Conservation (phyloP, 37 sponge, comb jelly and placozoan genomes). For the Theonella swinhoei region DNA sequence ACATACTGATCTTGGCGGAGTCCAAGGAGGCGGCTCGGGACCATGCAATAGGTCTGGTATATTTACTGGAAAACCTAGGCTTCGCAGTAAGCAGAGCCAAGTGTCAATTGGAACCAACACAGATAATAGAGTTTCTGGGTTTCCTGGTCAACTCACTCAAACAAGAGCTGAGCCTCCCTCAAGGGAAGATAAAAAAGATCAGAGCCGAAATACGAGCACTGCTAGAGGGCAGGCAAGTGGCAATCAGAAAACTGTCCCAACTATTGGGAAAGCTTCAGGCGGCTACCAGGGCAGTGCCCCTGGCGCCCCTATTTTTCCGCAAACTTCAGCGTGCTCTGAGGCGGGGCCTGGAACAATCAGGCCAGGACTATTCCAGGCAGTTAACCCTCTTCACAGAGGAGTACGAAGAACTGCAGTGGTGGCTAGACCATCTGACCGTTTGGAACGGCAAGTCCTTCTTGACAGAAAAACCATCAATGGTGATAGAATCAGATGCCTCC, state of each 20-base stretch:
- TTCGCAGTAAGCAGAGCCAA: conserved; percentile 34
- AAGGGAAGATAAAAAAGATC: too few species aligned
- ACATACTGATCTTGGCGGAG: too few species aligned
- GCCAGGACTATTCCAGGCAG: conserved; percentile 7
- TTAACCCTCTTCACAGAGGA: too few species aligned
- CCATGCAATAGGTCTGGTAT: background rate
- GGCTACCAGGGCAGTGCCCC: conserved; percentile 15
- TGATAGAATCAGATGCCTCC: too few species aligned
- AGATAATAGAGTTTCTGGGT: conserved; percentile 61
- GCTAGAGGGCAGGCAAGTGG: too few species aligned
- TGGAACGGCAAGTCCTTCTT: too few species aligned
- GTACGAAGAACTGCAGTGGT: too few species aligned
- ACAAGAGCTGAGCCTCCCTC: conserved; percentile 48
- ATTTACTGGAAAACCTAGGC: conserved; percentile 43
- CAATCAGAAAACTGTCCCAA: too few species aligned
- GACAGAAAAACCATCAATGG: too few species aligned
- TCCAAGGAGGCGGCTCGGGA: too few species aligned
- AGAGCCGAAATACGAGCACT: too few species aligned
- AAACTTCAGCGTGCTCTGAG: conserved; percentile 21
- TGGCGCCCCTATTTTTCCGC: conserved; percentile 43
- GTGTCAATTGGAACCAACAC: conserved; percentile 2
- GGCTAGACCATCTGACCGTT: background rate
- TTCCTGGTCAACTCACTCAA: conserved; percentile 23
- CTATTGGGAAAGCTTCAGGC: conserved; percentile 30
- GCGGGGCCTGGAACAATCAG: background rate